Conservation (phyloP, 2,888 invertebrate species). For the Invenusta paracnida region DNA sequence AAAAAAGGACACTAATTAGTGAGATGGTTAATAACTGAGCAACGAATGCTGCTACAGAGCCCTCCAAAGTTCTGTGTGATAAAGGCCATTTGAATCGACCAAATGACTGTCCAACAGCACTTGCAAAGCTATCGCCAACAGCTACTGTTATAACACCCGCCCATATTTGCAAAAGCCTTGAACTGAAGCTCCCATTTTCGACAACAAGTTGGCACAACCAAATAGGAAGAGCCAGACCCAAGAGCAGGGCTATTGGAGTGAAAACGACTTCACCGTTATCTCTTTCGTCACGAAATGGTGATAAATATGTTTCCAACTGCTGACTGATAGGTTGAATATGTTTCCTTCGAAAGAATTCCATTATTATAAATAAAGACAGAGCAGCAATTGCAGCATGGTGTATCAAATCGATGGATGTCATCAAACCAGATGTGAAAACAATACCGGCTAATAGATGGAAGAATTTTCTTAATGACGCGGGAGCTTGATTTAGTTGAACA, state of each 20-base stretch:
- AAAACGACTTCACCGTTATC: slow-evolving; percentile 22
- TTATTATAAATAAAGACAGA: not conserved
- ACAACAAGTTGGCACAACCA: slow-evolving; percentile 7
- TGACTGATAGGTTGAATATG: not conserved
- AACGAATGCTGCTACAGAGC: not conserved
- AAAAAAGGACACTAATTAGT: not conserved
- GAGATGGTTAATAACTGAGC: not conserved
- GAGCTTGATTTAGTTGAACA: not conserved
- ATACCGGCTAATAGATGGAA: slow-evolving; percentile 7
- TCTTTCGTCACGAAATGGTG: slow-evolving; percentile 29
- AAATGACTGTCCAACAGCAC: not conserved
- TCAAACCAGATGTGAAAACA: not conserved
- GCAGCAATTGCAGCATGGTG: not conserved
- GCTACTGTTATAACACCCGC: slow-evolving; percentile 29
- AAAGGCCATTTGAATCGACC: slow-evolving; percentile 11
- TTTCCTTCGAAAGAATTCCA: not conserved
- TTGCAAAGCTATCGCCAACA: slow-evolving; percentile 24
- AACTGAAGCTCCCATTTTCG: not conserved
- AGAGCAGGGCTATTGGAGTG: slow-evolving; percentile 25
- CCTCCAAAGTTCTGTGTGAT: slow-evolving; percentile 27
- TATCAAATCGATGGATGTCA: not conserved
- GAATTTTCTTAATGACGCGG: not conserved
- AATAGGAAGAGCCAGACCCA: slow-evolving; percentile 30
- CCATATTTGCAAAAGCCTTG: not conserved
- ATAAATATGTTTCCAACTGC: not conserved